Evolutionary conservation across 1,140 invertebrate genomes (phyloP).

Genomic region (Meteorus sp.): DNA sequence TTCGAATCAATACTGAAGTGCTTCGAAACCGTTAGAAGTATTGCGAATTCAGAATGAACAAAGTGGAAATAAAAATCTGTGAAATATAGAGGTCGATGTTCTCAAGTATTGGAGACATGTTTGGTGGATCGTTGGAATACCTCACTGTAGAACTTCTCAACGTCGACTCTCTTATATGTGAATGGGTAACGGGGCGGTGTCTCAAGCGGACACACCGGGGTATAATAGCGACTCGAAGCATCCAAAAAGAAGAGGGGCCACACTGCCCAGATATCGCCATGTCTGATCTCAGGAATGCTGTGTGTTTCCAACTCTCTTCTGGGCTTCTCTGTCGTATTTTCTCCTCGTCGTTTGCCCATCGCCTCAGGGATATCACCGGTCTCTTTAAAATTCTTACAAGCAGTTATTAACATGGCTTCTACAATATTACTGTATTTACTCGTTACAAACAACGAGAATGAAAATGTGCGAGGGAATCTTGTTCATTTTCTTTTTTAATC

Average conservation of each 20-base stretch:
- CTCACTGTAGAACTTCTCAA: neutral
- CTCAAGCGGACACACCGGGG: neutral
- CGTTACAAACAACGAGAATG: neutral
- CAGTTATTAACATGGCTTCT: slow-evolving; percentile 15
- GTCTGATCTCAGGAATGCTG: slow-evolving; percentile 33
- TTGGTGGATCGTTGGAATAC: slow-evolving; percentile 25
- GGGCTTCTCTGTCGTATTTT: slow-evolving; percentile 1
- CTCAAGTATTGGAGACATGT: slow-evolving; percentile 17
- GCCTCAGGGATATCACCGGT: neutral
- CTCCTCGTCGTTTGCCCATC: neutral
- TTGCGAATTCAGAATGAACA: no score
- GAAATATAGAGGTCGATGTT: neutral
- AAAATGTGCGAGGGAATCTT: no score
- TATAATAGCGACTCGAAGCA: slow-evolving; percentile 28
- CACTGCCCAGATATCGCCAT: slow-evolving; percentile 35
- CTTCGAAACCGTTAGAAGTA: neutral
- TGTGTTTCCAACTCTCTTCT: neutral
- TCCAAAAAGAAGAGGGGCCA: slow-evolving; percentile 27
- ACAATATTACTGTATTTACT: slow-evolving; percentile 23
- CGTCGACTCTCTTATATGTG: no score
- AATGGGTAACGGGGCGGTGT: slow-evolving; percentile 13
- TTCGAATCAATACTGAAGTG: no score
- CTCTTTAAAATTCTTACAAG: slow-evolving; percentile 3
- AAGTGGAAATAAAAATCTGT: neutral
- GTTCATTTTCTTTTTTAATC: slow-evolving; percentile 5